Conservation (phyloP, 2,113 vertebrate species). For the Hippolais icterina region DNA sequence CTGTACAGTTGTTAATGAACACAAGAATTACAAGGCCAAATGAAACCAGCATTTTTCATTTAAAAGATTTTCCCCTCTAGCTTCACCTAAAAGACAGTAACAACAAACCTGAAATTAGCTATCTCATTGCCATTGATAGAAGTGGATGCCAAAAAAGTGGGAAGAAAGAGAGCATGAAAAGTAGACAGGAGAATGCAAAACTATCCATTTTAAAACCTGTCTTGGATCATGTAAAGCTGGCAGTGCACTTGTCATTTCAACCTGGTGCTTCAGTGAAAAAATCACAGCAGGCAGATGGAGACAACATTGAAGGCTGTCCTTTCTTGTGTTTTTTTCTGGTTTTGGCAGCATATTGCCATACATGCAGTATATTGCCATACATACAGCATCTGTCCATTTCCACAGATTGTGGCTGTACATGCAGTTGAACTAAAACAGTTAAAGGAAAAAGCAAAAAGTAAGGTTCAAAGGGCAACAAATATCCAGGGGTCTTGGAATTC, state of each 20-base stretch:
- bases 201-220: not conserved
- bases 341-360: not conserved
- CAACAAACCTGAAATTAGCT: not conserved
- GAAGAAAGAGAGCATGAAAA: not conserved
- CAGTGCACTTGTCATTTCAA: not conserved
- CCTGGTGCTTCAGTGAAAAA: slow-evolving; percentile 24
- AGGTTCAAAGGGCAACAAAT: not conserved
- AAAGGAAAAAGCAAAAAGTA: not conserved
- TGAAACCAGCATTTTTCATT: not conserved
- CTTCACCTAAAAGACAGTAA: not conserved
- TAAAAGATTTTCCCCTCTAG: not conserved
- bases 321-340: slow-evolving; percentile 4
- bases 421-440: not conserved
- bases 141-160: not conserved
- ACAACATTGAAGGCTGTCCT: not conserved
- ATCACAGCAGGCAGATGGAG: slow-evolving; percentile 21
- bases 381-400: not conserved
- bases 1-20: not conserved
- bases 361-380: not conserved
- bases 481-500: not conserved
- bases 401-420: not conserved
- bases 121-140: not conserved
- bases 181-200: not conserved
- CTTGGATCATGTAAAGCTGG: slow-evolving; percentile 4
- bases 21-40: not conserved